Percentiles rank a stretch among this genome's conserved stretches.
phyloP scores from a whole-genome alignment of 2,113 vertebrate genomes.

The Tor tambroides region DNA sequence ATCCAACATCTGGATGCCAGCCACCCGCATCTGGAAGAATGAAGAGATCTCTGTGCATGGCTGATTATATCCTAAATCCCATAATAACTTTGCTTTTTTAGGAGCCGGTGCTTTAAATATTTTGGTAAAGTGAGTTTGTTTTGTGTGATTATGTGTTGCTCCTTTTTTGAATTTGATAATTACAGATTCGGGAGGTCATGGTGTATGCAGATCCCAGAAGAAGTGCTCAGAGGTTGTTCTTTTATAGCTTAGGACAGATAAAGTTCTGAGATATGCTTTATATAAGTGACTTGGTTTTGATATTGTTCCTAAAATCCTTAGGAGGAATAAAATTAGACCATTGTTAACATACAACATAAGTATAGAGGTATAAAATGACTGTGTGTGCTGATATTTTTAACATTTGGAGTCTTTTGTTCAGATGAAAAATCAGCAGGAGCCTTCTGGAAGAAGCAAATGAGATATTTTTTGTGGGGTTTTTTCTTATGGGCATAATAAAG shows the following conservation, averaged over 20 bases:
- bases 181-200: conserved; percentile 1
- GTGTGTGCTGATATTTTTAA: not conserved
- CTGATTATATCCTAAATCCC: conserved; percentile 4
- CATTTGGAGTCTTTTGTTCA: not conserved
- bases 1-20: conserved; percentile 57
- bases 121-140: not conserved
- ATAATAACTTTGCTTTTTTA: conserved; percentile 2
- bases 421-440: not conserved
- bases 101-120: not conserved
- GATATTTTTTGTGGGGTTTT: not conserved
- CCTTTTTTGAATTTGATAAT: conserved; percentile 9
- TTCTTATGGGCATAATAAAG: not conserved
- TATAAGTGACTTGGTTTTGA: not conserved
- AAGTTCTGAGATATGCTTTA: not conserved
- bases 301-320: not conserved
- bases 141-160: not conserved
- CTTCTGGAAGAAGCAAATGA: not conserved
- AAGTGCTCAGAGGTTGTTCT: not conserved
- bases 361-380: not conserved
- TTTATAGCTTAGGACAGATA: conserved; percentile 8
- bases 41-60: not conserved
- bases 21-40: not conserved
- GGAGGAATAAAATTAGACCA: not conserved
- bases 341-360: not conserved
- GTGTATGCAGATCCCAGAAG: conserved; percentile 7